A percentile compares a stretch with the other conserved stretches of the same genome.
Conservation (phyloP, 2,797 vertebrate species). For the Acipenser transmontanus region DNA sequence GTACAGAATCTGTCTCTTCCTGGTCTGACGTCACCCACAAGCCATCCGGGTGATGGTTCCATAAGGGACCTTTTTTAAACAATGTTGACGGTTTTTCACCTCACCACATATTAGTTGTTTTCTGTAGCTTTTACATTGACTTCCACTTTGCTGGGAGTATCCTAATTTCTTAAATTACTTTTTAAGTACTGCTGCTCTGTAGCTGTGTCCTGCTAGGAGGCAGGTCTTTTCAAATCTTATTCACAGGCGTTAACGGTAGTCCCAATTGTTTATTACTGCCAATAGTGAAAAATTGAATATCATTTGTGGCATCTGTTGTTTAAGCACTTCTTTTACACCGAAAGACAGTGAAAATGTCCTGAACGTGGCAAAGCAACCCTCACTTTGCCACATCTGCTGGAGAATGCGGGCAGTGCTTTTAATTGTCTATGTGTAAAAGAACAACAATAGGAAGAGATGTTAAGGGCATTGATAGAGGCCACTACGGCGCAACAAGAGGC, state of each 20-base stretch:
- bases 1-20: no score
- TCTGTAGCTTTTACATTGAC: conserved; percentile 60
- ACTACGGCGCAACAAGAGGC: no score
- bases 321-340: no score
- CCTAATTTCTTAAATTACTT: conserved; percentile 85
- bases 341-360: no score
- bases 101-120: conserved; percentile 69
- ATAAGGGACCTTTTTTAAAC: conserved; percentile 69
- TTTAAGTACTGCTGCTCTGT: conserved; percentile 76
- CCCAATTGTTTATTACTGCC: conserved; percentile 44
- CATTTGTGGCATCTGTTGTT: no score
- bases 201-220: conserved; percentile 62
- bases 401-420: no score
- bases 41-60: conserved; percentile 19
- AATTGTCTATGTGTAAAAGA: no score
- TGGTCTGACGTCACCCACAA: no score
- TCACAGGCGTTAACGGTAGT: conserved; percentile 46
- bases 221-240: conserved; percentile 51
- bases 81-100: conserved; percentile 65
- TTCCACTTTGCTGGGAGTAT: conserved; percentile 56
- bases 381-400: no score
- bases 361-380: no score
- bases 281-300: conserved; percentile 50
- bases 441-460: no score
- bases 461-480: no score